Percentiles rank a stretch among this genome's conserved stretches.
Evolutionary conservation across 2,888 invertebrate genomes (phyloP).

Genomic region (Podotricha telesiphe): DNA sequence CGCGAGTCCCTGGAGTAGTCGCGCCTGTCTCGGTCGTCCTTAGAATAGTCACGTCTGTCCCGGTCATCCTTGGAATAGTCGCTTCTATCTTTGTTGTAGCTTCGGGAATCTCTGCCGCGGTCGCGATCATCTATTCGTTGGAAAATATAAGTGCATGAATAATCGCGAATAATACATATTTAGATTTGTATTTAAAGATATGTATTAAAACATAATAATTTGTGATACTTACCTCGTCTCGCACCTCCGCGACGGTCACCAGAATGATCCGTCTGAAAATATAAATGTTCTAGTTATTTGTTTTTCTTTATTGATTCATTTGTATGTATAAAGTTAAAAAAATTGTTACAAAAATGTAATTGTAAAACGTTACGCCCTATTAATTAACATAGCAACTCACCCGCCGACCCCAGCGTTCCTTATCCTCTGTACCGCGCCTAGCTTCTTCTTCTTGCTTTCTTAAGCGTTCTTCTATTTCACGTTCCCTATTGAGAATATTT

Average conservation of each 20-base stretch:
- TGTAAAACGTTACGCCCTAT: neutral
- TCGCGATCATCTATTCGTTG: conserved; percentile 58
- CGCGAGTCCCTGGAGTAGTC: conserved; percentile 49
- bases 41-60: conserved; percentile 51
- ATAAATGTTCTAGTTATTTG: conserved; percentile 16
- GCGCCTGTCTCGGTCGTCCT: conserved; percentile 51
- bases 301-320: neutral
- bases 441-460: conserved; percentile 84
- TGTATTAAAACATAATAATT: no score
- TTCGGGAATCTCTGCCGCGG: conserved; percentile 70
- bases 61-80: conserved; percentile 52
- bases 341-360: no score
- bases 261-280: conserved; percentile 73
- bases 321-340: neutral
- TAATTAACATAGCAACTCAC: conserved; percentile 54
- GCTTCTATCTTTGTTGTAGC: conserved; percentile 64
- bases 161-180: no score
- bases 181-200: no score
- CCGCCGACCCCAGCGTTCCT: conserved; percentile 75
- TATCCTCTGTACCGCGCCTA: conserved; percentile 67
- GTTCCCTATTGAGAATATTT: conserved; percentile 85
- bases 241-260: conserved; percentile 71
- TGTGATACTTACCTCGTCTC: conserved; percentile 62
- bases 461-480: conserved; percentile 95
- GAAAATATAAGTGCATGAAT: no score